Conservation (phyloP, 2,113 vertebrate genomes). For the Osmerus eperlanus region DNA sequence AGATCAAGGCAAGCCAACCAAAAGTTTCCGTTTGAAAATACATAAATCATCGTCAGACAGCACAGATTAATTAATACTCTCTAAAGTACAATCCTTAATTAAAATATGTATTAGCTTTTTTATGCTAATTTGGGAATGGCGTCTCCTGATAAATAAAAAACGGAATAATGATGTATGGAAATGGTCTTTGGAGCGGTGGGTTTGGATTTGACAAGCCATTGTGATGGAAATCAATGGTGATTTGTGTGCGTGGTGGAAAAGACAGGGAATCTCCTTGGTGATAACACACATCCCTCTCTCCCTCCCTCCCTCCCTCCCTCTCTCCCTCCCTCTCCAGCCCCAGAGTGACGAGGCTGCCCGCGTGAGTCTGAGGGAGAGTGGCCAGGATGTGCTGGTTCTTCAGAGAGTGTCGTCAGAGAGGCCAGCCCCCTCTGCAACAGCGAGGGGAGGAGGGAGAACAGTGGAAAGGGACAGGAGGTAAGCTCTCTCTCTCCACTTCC, state of each 20-base stretch:
- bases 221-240: conserved; percentile 69
- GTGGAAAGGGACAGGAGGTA: conserved; percentile 68
- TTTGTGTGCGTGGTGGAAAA: conserved; percentile 51
- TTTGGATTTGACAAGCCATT: conserved; percentile 54
- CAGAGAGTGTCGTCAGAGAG: conserved; percentile 82
- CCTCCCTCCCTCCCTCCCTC: conserved; percentile 34
- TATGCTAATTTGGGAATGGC: conserved; percentile 63
- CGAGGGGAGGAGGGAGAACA: conserved; percentile 59
- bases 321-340: conserved; percentile 47
- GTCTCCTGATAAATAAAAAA: conserved; percentile 51
- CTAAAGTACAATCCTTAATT: conserved; percentile 49
- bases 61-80: conserved; percentile 49
- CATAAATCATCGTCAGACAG: conserved; percentile 27
- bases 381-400: conserved; percentile 83
- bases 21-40: conserved; percentile 24
- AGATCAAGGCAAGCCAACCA: conserved; percentile 2
- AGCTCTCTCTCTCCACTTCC: conserved; percentile 46
- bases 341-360: conserved; percentile 82
- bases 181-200: conserved; percentile 59
- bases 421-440: conserved; percentile 72
- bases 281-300: conserved; percentile 49
- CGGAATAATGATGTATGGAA: conserved; percentile 61
- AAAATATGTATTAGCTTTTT: conserved; percentile 54
- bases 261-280: conserved; percentile 72
- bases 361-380: conserved; percentile 77